A percentile compares a stretch with the other conserved stretches of the same genome.
phyloP scores from a whole-genome alignment of 1,140 invertebrate species.

The Hydropsyche tenuis region DNA sequence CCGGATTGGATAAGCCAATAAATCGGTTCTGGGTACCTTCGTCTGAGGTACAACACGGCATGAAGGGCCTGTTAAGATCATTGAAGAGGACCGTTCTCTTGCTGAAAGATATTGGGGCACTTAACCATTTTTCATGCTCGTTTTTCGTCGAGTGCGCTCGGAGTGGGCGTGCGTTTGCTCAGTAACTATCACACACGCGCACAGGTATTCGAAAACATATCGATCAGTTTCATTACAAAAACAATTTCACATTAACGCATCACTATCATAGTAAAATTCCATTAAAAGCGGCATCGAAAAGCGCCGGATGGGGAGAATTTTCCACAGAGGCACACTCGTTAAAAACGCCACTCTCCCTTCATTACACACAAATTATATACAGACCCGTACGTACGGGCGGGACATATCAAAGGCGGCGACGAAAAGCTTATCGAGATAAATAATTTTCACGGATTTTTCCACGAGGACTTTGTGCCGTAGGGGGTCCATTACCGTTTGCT shows the following conservation, averaged over 20 bases:
- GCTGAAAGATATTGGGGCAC: slow-evolving; percentile 31
- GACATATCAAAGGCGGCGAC: not conserved
- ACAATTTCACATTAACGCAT: too few species aligned
- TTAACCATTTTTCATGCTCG: slow-evolving; percentile 18
- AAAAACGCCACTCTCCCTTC: too few species aligned
- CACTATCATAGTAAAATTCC: too few species aligned
- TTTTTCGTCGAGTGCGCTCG: slow-evolving; percentile 1
- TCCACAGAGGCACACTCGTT: too few species aligned
- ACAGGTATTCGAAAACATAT: too few species aligned
- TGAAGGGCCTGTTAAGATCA: slow-evolving; percentile 30
- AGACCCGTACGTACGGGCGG: too few species aligned
- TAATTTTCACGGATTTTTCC: slow-evolving; percentile 8
- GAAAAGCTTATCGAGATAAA: not conserved
- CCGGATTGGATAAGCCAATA: slow-evolving; percentile 43
- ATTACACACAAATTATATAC: too few species aligned
- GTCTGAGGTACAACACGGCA: not conserved
- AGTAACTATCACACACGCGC: too few species aligned
- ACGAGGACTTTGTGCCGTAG: not conserved
- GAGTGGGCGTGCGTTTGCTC: not conserved
- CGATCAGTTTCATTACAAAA: too few species aligned
- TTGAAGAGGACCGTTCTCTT: slow-evolving; percentile 17
- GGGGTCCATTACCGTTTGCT: slow-evolving; percentile 32
- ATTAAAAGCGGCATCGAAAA: too few species aligned
- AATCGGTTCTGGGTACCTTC: slow-evolving; percentile 29
- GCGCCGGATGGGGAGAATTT: too few species aligned